Percentiles rank a stretch among this genome's conserved stretches.
Evolutionary conservation across 2,113 vertebrate species (phyloP).

Genomic region (Tringa solitaria): DNA sequence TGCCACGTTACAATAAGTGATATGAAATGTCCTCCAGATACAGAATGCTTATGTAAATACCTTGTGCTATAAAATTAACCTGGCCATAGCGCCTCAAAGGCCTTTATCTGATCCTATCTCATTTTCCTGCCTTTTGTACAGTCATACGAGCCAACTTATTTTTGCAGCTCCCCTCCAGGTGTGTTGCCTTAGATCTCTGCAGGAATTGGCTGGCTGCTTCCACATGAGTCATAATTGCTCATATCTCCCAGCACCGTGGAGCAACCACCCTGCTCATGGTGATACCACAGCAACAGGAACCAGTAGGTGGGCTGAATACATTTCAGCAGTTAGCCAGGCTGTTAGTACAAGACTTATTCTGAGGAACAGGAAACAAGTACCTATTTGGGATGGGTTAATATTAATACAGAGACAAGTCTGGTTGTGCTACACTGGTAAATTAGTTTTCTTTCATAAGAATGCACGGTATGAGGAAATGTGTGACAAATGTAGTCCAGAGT

Average conservation of each 20-base stretch:
- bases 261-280: background rate
- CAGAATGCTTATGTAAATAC: background rate
- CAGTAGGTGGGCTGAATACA: fast-evolving
- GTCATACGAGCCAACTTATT: background rate
- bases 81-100: background rate
- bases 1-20: background rate
- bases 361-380: background rate
- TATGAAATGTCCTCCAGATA: background rate
- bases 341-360: background rate
- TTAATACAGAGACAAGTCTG: background rate
- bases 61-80: background rate
- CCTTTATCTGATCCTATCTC: background rate
- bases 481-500: background rate
- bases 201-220: background rate
- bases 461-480: background rate
- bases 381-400: background rate
- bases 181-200: background rate
- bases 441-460: background rate
- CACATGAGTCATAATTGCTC: fast-evolving
- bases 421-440: background rate
- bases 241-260: background rate
- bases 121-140: background rate
- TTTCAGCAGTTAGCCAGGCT: background rate
- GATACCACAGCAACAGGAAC: background rate
- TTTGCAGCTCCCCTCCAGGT: background rate